Evolutionary conservation across 1,140 invertebrate genomes (phyloP), one percentile per base, ranked within the genome.

Genomic region (Macrostomum lignano): DNA sequence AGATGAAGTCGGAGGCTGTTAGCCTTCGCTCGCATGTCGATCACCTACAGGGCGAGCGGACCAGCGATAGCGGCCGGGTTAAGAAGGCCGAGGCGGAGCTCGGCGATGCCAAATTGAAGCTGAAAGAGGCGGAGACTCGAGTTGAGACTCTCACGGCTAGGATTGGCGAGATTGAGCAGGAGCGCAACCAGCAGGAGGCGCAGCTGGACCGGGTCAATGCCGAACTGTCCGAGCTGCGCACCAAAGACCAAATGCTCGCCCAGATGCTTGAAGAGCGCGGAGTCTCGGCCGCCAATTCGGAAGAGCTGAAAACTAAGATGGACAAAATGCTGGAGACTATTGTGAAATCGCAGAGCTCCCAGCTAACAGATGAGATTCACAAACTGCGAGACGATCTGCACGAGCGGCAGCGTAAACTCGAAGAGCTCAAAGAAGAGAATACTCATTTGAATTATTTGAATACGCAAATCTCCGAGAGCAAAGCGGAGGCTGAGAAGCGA

Each of bases 401-500:
- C n/a, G n/a, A n/a, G n/a, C n/a, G n/a, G n/a, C n/a, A n/a, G n/a
- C n/a, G n/a, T n/a, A n/a, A n/a, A n/a, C n/a, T n/a, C n/a, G n/a
- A n/a, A n/a, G n/a, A n/a, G n/a, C n/a, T n/a, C n/a, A n/a, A n/a
- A n/a, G n/a, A n/a, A n/a, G n/a, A n/a, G n/a, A n/a, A n/a, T n/a
- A n/a, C n/a, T n/a, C n/a, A n/a, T n/a, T n/a, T n/a, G n/a, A n/a
- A n/a, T n/a, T n/a, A 88, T 51, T 63, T 84, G 46, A 69, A 69
- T 21, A 54, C 88, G 40, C 73, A 77, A 6, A 73, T 78, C 46
- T 75, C 88, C 43, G 78, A 91, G 54, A 66, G 94, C 47, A 72
- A 79, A 45, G 65, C 71, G 41, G 86, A 96, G 58, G 84, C 86
- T 58, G 82, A 94, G 42, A 77, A 77, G 50, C 58, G 96, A 54